A percentile compares a stretch with the other conserved stretches of the same genome.
Conservation (phyloP, 2,888 invertebrate genomes). For the Aphrophora alni region DNA sequence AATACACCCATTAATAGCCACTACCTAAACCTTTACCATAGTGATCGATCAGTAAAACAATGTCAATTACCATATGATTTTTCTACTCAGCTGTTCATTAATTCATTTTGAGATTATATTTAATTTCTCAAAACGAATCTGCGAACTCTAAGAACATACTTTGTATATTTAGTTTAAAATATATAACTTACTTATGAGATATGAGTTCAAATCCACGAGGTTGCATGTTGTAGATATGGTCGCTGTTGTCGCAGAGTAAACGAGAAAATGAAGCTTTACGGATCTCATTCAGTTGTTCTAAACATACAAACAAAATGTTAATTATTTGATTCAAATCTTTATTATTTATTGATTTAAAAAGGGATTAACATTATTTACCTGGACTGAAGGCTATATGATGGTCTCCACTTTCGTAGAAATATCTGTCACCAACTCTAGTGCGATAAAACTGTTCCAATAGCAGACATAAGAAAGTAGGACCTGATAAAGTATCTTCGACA, state of each 20-base stretch:
- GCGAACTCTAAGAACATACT: no score
- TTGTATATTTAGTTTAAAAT: no score
- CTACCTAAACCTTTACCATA: no score
- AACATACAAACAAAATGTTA: slow-evolving; percentile 39
- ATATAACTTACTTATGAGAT: slow-evolving; percentile 48
- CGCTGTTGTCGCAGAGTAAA: slow-evolving; percentile 81
- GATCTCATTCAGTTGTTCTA: slow-evolving; percentile 75
- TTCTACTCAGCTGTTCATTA: no score
- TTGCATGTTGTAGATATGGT: slow-evolving; percentile 71
- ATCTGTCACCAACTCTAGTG: slow-evolving; percentile 85
- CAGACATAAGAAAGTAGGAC: slow-evolving; percentile 89
- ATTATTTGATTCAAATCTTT: no score
- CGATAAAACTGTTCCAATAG: slow-evolving; percentile 86
- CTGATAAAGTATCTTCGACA: slow-evolving; percentile 77
- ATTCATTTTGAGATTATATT: background rate
- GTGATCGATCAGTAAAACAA: no score
- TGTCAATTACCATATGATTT: no score
- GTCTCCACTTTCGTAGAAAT: slow-evolving; percentile 79
- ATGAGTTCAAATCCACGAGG: slow-evolving; percentile 62
- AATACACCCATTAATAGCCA: no score
- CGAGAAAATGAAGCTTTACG: slow-evolving; percentile 79
- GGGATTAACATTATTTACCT: slow-evolving; percentile 60
- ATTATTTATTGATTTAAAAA: no score
- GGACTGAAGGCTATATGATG: slow-evolving; percentile 67
- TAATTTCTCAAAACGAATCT: no score